A percentile compares a stretch with the other conserved stretches of the same genome.
Conservation (phyloP, 2,113 vertebrate species). For the Pogona vitticeps region DNA sequence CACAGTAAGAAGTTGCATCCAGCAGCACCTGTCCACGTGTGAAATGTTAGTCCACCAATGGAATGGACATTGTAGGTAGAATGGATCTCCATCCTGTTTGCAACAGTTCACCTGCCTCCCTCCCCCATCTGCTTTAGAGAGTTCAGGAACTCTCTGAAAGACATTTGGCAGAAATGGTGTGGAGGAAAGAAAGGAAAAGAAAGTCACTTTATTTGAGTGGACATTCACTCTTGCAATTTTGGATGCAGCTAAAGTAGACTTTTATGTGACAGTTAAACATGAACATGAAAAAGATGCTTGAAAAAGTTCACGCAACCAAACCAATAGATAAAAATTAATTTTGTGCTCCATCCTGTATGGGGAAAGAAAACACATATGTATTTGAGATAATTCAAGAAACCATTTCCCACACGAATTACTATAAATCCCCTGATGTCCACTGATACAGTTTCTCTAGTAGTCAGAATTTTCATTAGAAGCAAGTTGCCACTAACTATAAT, state of each 20-base stretch:
- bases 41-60: too few species aligned
- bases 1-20: background rate
- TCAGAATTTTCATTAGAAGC: background rate
- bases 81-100: too few species aligned
- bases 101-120: too few species aligned
- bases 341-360: background rate
- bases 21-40: too few species aligned
- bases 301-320: too few species aligned
- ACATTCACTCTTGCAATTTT: background rate
- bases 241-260: too few species aligned
- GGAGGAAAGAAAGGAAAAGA: background rate
- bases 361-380: background rate
- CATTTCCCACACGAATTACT: background rate
- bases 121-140: background rate
- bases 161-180: too few species aligned
- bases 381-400: background rate
- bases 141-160: background rate
- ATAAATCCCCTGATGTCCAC: background rate
- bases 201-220: background rate
- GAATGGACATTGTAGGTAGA: too few species aligned
- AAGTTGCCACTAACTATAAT: too few species aligned
- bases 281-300: background rate
- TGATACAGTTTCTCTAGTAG: background rate
- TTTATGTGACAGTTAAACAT: background rate
- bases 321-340: background rate